phyloP scores from a whole-genome alignment of 2,797 vertebrate species.

The Sebastes vulpes region DNA sequence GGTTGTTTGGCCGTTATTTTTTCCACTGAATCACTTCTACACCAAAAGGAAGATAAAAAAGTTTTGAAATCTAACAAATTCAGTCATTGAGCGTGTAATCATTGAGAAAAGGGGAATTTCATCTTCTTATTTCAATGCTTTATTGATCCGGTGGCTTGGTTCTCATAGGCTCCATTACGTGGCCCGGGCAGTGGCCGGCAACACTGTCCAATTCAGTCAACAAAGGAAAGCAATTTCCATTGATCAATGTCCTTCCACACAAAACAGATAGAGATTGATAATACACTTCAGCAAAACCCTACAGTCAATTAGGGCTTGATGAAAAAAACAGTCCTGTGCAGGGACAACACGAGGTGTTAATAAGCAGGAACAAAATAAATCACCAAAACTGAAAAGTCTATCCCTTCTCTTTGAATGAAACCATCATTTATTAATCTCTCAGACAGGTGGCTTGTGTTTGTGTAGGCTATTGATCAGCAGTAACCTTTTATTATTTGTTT shows the following conservation, averaged over 20 bases:
- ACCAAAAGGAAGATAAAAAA: slow-evolving; percentile 67
- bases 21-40: slow-evolving; percentile 71
- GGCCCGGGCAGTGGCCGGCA: slow-evolving; percentile 67
- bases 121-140: slow-evolving; percentile 84
- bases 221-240: slow-evolving; percentile 87
- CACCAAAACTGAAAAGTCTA: slow-evolving; percentile 59
- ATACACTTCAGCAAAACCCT: slow-evolving; percentile 85
- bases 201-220: slow-evolving; percentile 83
- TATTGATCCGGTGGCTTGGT: slow-evolving; percentile 83
- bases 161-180: slow-evolving; percentile 83
- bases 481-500: slow-evolving; percentile 83
- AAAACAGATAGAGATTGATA: slow-evolving; percentile 88
- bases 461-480: slow-evolving; percentile 78
- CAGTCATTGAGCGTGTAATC: slow-evolving; percentile 70
- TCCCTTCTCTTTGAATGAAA: slow-evolving; percentile 70
- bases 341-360: slow-evolving; percentile 75
- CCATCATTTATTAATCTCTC: slow-evolving; percentile 82
- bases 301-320: slow-evolving; percentile 84
- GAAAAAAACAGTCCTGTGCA: slow-evolving; percentile 71
- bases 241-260: slow-evolving; percentile 85
- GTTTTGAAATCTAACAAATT: slow-evolving; percentile 76
- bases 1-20: slow-evolving; percentile 78
- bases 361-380: slow-evolving; percentile 73
- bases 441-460: slow-evolving; percentile 72
- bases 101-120: slow-evolving; percentile 75